Percentiles rank a stretch among this genome's conserved stretches.
Conservation (phyloP, 2,888 invertebrate species). For the Ennomos erosarius region DNA sequence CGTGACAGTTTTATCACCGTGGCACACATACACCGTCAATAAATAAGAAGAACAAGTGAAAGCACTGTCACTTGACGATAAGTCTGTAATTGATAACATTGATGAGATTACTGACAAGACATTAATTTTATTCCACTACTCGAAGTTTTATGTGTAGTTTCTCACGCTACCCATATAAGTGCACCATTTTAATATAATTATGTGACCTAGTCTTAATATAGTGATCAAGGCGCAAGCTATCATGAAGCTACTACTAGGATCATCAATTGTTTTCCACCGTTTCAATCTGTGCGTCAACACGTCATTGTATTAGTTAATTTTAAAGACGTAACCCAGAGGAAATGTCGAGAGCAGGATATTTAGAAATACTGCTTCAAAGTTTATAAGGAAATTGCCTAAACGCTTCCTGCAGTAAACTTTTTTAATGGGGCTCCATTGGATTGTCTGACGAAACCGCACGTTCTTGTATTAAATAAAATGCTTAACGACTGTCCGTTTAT, state of each 20-base stretch:
- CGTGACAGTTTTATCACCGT: conserved; percentile 1
- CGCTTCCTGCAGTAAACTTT: conserved; percentile 54
- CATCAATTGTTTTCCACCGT: neutral
- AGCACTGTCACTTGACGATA: too few species aligned
- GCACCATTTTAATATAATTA: too few species aligned
- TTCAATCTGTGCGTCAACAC: conserved; percentile 8
- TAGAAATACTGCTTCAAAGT: conserved; percentile 56
- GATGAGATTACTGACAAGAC: too few species aligned
- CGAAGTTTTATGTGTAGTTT: too few species aligned
- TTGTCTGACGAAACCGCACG: conserved; percentile 7
- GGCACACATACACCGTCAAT: neutral
- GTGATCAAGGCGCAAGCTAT: too few species aligned
- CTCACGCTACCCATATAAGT: too few species aligned
- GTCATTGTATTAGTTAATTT: conserved; percentile 13
- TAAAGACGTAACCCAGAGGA: conserved; percentile 37
- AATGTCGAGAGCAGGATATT: conserved; percentile 55
- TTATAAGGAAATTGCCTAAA: conserved; percentile 60
- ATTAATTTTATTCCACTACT: too few species aligned
- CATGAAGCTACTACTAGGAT: neutral
- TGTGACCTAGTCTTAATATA: too few species aligned
- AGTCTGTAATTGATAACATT: too few species aligned
- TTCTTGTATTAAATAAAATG: neutral
- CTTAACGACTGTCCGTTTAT: conserved; percentile 8
- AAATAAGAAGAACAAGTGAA: too few species aligned
- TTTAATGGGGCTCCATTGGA: conserved; percentile 31